These are phyloP conservation scores for Leucozona laternaria DNA, from an alignment of 2,888 invertebrate genomes.

Conservation along the genomic window DNA sequence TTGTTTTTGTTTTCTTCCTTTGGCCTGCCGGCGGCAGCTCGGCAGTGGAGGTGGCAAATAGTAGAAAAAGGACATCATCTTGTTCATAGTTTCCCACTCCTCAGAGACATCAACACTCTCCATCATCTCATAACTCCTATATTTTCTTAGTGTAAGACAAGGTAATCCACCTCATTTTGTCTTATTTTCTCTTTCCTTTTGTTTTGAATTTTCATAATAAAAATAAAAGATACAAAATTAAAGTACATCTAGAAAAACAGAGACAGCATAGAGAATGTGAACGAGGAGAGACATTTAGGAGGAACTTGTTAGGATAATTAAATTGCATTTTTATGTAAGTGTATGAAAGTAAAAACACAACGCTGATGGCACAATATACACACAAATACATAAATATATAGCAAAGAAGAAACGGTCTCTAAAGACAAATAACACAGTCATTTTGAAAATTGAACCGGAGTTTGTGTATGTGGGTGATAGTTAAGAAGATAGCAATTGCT, in stretches of 20 bases:
- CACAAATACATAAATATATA: background rate
- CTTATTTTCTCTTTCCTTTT: conserved; percentile 27
- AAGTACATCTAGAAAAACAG: conserved; percentile 3
- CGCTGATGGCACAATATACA: background rate
- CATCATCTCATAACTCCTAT: conserved; percentile 67
- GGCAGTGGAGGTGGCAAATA: background rate
- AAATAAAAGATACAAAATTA: conserved; percentile 6
- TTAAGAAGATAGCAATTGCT: conserved; percentile 25
- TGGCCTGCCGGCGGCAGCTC: background rate
- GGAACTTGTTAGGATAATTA: conserved; percentile 74
- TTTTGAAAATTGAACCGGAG: conserved; percentile 70
- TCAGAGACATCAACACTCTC: background rate
- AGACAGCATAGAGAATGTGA: conserved; percentile 27
- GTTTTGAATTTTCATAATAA: conserved; percentile 19
- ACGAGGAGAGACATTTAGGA: conserved; percentile 56
- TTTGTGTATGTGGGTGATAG: conserved; percentile 1
- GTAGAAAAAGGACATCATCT: conserved; percentile 15
- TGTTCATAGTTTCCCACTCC: background rate
- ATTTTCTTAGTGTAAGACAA: conserved; percentile 63
- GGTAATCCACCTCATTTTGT: conserved; percentile 74
- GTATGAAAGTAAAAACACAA: conserved; percentile 47
- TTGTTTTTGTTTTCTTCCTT: conserved; percentile 11
- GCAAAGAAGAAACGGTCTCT: background rate
- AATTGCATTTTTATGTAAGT: conserved; percentile 73
- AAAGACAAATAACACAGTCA: conserved; percentile 61